Conservation (phyloP, 2,113 vertebrate species). For the Podocnemis expansa region DNA sequence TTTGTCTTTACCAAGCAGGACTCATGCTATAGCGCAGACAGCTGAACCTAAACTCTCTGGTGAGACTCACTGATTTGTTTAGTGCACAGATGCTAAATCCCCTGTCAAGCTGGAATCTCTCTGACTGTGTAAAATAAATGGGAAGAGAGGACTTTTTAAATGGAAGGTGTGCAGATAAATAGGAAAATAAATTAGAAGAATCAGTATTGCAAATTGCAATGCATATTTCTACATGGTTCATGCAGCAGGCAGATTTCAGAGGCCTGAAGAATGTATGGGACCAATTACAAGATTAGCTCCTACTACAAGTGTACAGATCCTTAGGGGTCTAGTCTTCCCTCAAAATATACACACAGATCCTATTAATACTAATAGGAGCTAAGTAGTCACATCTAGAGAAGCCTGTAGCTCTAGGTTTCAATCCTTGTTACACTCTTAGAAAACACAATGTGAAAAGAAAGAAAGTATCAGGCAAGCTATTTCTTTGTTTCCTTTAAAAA, state of each 20-base stretch:
- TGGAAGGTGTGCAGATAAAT: neutral
- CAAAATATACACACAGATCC: accelerated
- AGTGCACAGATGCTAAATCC: neutral
- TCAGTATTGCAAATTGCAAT: neutral
- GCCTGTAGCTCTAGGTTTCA: neutral
- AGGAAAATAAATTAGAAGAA: neutral
- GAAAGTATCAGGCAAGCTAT: neutral
- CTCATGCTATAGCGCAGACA: neutral
- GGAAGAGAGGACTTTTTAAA: neutral
- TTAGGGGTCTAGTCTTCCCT: neutral
- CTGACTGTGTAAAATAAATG: neutral
- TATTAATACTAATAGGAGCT: neutral
- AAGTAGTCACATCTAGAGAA: neutral
- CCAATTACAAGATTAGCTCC: accelerated
- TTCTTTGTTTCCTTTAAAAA: neutral
- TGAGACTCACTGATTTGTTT: neutral
- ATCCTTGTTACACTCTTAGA: neutral
- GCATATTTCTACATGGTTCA: neutral
- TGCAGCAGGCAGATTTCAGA: neutral
- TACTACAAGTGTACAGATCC: neutral
- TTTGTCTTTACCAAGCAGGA: neutral
- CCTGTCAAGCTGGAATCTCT: neutral
- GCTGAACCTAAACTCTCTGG: neutral
- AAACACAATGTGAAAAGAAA: neutral
- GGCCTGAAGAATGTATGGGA: neutral